phyloP scores from a whole-genome alignment of 2,888 invertebrate genomes.

The Acanthosepion pharaonis region DNA sequence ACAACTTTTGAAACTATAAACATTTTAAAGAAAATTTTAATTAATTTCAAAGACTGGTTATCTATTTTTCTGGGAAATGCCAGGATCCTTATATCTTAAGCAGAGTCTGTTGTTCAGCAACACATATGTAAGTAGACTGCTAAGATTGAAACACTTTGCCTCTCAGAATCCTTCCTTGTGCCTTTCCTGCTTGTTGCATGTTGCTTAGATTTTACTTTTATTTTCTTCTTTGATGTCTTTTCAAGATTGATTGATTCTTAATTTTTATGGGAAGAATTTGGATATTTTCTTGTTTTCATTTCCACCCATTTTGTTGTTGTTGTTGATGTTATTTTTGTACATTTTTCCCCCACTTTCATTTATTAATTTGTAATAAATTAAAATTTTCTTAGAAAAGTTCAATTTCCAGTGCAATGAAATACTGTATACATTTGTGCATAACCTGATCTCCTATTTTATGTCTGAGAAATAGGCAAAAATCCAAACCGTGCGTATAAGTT shows the following conservation, averaged over 20 bases:
- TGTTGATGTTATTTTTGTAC: background rate
- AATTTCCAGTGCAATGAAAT: too few relatives aligned
- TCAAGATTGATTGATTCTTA: background rate
- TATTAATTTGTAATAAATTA: background rate
- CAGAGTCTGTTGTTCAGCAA: background rate
- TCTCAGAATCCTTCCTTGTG: too few relatives aligned
- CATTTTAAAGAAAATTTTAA: background rate
- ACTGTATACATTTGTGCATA: too few relatives aligned
- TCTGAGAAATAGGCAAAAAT: too few relatives aligned
- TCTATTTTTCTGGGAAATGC: background rate
- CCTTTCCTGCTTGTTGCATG: conserved; percentile 33
- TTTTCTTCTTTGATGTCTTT: background rate
- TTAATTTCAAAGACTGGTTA: too few relatives aligned
- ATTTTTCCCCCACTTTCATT: background rate
- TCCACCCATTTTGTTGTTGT: background rate
- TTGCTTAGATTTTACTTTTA: background rate
- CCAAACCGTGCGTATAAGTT: too few relatives aligned
- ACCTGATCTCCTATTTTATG: too few relatives aligned
- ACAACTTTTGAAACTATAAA: background rate
- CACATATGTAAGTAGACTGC: background rate
- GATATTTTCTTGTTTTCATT: background rate
- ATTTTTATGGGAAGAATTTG: background rate
- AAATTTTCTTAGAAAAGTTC: too few relatives aligned
- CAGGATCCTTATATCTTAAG: background rate
- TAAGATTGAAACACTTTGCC: background rate